These are phyloP conservation scores for Ceratothoa steindachneri DNA, from an alignment of 2,888 invertebrate species.

Conservation along the genomic window DNA sequence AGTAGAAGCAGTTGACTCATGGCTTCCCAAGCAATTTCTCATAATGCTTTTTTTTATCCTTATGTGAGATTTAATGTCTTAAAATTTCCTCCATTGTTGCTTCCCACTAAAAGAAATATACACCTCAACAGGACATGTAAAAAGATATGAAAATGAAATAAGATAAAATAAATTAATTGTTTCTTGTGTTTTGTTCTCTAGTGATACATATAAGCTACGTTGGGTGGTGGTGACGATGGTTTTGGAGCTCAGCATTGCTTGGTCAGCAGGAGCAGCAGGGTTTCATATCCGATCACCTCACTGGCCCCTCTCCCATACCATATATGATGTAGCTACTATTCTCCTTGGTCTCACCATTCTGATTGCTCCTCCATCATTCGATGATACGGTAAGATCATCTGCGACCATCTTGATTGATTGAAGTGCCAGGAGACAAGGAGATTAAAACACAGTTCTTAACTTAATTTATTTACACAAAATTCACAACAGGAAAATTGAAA, in stretches of 20 bases:
- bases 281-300: slow-evolving; percentile 14
- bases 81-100: no score
- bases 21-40: no score
- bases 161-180: no score
- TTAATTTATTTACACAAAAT: no score
- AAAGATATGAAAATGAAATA: no score
- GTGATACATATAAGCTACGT: slow-evolving; percentile 39
- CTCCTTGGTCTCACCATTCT: slow-evolving; percentile 34
- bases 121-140: no score
- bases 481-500: no score
- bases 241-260: slow-evolving; percentile 20
- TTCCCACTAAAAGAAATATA: no score
- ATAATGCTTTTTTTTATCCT: no score
- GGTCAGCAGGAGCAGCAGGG: slow-evolving; percentile 21
- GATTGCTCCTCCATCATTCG: slow-evolving; percentile 26
- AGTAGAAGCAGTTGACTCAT: no score
- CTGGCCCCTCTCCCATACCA: not conserved
- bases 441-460: not conserved
- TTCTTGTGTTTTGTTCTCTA: no score
- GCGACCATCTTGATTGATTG: not conserved
- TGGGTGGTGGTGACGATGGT: slow-evolving; percentile 37
- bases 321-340: slow-evolving; percentile 29
- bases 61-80: no score
- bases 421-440: not conserved
- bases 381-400: slow-evolving; percentile 36